Conservation (phyloP, 1,140 invertebrate genomes). For the Ceratina calcarata region DNA sequence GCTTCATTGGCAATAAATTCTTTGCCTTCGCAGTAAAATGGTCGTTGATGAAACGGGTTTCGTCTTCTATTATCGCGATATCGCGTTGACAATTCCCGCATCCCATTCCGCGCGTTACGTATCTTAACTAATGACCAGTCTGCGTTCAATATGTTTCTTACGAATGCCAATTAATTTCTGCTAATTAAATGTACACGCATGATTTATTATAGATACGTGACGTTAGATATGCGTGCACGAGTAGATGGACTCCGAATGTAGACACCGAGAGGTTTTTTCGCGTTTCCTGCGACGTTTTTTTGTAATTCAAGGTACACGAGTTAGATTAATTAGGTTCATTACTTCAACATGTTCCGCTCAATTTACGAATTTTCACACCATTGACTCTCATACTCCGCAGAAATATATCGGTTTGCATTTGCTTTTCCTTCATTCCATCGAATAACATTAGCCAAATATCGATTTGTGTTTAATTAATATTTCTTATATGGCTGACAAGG, state of each 20-base stretch:
- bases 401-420: too few species aligned
- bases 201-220: conserved; percentile 34
- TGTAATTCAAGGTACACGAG: too few species aligned
- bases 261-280: neutral
- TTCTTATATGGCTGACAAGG: neutral
- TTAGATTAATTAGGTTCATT: too few species aligned
- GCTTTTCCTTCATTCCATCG: too few species aligned
- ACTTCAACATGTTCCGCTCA: neutral
- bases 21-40: neutral
- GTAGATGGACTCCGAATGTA: neutral
- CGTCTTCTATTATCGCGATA: conserved; percentile 14
- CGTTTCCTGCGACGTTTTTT: neutral
- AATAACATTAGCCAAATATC: conserved; percentile 33
- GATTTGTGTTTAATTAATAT: conserved; percentile 68
- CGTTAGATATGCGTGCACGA: neutral
- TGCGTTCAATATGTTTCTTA: conserved; percentile 43
- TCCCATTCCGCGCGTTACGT: conserved; percentile 28
- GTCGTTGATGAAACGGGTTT: conserved; percentile 30
- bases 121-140: conserved; percentile 35
- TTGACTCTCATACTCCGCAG: neutral
- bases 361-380: conserved; percentile 12
- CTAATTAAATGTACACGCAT: conserved; percentile 51
- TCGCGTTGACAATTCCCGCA: conserved; percentile 41
- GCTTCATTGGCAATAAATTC: conserved; percentile 30
- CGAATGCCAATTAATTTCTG: conserved; percentile 49